A percentile compares a stretch with the other conserved stretches of the same genome.
Evolutionary conservation across 2,797 vertebrate species (phyloP).

Genomic region (Apogon hyalosoma): DNA sequence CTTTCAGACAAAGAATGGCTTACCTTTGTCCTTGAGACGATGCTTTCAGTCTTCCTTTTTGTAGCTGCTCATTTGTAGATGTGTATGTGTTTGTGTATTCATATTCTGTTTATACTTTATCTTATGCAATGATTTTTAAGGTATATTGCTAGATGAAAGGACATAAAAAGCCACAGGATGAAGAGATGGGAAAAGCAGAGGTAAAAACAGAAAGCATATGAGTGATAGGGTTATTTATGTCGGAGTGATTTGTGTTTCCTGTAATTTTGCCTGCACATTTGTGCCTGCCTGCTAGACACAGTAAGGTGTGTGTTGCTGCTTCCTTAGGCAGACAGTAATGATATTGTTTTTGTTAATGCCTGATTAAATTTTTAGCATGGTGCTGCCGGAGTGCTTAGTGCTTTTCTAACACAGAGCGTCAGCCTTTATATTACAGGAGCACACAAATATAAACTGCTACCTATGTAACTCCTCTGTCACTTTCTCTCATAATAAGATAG

Average conservation of each 20-base stretch:
- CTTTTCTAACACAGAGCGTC: constrained; percentile 38
- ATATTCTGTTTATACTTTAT: constrained; percentile 36
- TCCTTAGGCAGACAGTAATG: constrained; percentile 67
- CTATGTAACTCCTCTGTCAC: constrained; percentile 18
- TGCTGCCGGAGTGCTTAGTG: constrained; percentile 49
- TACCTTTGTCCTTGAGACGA: constrained; percentile 66
- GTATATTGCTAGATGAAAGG: constrained; percentile 53
- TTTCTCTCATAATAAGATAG: constrained; percentile 38
- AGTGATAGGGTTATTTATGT: constrained; percentile 51
- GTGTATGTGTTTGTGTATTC: constrained; percentile 34
- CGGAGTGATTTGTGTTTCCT: constrained; percentile 39
- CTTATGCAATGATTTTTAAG: constrained; percentile 41
- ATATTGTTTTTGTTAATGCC: constrained; percentile 81
- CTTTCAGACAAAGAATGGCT: constrained; percentile 64
- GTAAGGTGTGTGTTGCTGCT: constrained; percentile 61
- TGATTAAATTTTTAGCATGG: constrained; percentile 77
- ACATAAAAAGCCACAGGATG: constrained; percentile 27
- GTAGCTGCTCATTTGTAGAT: constrained; percentile 49
- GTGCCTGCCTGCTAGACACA: constrained; percentile 40
- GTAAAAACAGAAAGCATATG: constrained; percentile 30
- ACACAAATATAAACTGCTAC: constrained; percentile 44
- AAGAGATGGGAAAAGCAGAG: constrained; percentile 18
- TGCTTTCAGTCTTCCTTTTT: constrained; percentile 54
- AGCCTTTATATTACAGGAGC: constrained; percentile 27
- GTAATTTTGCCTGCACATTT: constrained; percentile 30